Evolutionary conservation across 2,113 vertebrate species (phyloP).

Genomic region (Poecile atricapillus): DNA sequence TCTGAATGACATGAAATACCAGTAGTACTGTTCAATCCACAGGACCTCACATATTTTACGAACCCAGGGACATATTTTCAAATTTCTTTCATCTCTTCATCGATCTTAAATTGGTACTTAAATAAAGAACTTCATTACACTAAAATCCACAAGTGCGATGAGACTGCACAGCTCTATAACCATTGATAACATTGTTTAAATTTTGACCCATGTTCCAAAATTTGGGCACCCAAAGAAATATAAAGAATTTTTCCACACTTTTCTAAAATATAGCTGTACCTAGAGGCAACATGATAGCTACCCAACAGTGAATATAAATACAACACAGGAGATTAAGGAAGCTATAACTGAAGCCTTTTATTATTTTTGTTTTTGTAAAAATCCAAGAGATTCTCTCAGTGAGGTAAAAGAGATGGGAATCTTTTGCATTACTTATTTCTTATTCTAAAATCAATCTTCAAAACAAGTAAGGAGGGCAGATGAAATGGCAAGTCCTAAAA

Average conservation of each 20-base stretch:
- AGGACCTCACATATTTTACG: not conserved
- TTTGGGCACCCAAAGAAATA: not conserved
- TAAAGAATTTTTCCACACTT: not conserved
- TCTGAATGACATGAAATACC: not conserved
- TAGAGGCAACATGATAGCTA: not conserved
- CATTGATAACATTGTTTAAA: not conserved
- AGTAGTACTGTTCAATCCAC: not conserved
- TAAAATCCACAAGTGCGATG: not conserved
- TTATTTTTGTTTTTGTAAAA: not conserved
- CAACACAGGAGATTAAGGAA: not conserved
- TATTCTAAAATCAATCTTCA: constrained; percentile 15
- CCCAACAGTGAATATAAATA: not conserved
- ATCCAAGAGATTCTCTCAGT: not conserved
- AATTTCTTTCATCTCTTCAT: not conserved
- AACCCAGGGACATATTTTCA: not conserved
- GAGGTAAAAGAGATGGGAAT: not conserved
- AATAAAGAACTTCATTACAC: not conserved
- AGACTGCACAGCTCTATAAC: not conserved
- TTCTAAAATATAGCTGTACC: not conserved
- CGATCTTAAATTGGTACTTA: not conserved
- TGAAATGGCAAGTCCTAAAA: constrained; percentile 26
- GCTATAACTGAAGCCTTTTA: not conserved
- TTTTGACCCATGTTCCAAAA: not conserved
- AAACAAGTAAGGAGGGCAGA: not conserved
- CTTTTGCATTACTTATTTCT: not conserved